Conservation (phyloP, 2,113 vertebrate genomes). For the Ariopsis seemanni region DNA sequence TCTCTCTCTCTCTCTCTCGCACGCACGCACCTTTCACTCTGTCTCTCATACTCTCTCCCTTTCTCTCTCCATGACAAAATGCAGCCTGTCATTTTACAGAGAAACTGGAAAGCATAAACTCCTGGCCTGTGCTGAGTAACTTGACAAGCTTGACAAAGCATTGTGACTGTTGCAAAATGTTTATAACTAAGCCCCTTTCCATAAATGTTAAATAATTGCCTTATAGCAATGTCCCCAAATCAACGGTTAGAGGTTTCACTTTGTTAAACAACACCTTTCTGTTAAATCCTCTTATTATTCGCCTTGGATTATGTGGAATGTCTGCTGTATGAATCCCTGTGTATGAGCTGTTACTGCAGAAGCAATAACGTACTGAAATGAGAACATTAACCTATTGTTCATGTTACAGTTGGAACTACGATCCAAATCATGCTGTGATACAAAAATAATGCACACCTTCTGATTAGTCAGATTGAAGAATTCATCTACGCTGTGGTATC, state of each 20-base stretch:
- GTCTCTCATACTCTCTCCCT: neutral
- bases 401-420: neutral
- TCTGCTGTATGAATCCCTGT: too few species aligned
- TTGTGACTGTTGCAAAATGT: neutral
- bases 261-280: neutral
- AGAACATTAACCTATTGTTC: neutral
- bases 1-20: too few species aligned
- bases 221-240: too few species aligned
- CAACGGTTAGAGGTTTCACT: neutral
- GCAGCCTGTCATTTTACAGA: neutral
- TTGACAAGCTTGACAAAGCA: neutral
- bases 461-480: neutral
- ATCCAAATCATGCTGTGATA: neutral
- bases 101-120: neutral
- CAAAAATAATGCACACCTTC: neutral
- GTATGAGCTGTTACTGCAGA: neutral
- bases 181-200: neutral
- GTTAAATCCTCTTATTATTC: neutral
- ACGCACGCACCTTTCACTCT: too few species aligned
- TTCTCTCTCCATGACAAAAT: too few species aligned
- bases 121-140: neutral
- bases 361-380: neutral
- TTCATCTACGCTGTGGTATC: neutral
- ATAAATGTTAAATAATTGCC: too few species aligned
- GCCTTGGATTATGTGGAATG: neutral